Evolutionary conservation across 1,140 invertebrate species (phyloP).

Genomic region (Choristoneura fumiferana): DNA sequence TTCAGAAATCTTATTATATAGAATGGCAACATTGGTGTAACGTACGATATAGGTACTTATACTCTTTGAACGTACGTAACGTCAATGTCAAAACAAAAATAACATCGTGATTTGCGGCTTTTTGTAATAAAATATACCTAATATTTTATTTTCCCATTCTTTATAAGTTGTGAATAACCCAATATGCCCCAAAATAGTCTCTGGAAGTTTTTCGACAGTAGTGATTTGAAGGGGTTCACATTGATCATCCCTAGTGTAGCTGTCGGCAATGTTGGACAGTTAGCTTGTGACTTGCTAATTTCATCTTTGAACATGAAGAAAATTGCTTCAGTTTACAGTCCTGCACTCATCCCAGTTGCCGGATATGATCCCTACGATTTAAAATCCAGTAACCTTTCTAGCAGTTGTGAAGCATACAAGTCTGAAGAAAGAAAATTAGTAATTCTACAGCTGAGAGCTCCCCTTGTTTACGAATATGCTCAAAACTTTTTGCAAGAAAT

Average conservation of each 20-base stretch:
- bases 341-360: slow-evolving; percentile 83
- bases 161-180: slow-evolving; percentile 19
- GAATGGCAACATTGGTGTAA: too few relatives aligned
- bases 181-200: slow-evolving; percentile 61
- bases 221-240: slow-evolving; percentile 68
- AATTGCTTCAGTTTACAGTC: slow-evolving; percentile 82
- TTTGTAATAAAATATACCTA: background rate
- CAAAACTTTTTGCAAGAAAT: slow-evolving; percentile 81
- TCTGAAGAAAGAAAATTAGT: slow-evolving; percentile 79
- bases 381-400: slow-evolving; percentile 59
- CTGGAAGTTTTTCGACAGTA: slow-evolving; percentile 51
- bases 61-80: too few relatives aligned
- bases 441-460: slow-evolving; percentile 84
- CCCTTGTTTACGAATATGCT: slow-evolving; percentile 80
- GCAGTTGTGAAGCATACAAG: slow-evolving; percentile 81
- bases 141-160: background rate
- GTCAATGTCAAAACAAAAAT: background rate
- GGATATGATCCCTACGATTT: slow-evolving; percentile 85
- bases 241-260: slow-evolving; percentile 86
- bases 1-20: too few relatives aligned
- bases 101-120: background rate
- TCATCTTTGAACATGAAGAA: slow-evolving; percentile 81
- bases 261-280: slow-evolving; percentile 89
- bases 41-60: too few relatives aligned
- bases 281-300: slow-evolving; percentile 86